phyloP scores from a whole-genome alignment of 2,113 vertebrate genomes.

The Ellobius talpinus region DNA sequence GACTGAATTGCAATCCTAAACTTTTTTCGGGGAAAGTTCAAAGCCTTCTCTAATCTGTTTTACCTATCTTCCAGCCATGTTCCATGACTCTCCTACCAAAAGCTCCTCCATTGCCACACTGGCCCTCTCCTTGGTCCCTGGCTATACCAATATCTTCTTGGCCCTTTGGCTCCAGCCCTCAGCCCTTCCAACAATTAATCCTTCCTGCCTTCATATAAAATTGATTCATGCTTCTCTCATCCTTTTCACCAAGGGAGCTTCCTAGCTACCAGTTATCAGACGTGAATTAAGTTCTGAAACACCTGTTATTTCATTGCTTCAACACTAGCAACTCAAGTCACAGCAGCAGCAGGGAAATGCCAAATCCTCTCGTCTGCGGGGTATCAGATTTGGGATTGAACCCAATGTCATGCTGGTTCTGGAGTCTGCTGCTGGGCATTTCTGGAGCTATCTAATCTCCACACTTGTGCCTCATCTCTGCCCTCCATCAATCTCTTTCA shows the following conservation, averaged over 20 bases:
- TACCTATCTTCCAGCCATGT: not conserved
- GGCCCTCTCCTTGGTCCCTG: not conserved
- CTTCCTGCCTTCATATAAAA: not conserved
- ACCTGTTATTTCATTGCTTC: not conserved
- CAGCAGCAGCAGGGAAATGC: too few species aligned
- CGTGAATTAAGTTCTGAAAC: not conserved
- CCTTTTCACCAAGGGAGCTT: not conserved
- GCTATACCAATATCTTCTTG: rapidly evolving
- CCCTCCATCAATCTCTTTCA: not conserved
- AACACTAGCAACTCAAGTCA: not conserved
- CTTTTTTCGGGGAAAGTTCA: not conserved
- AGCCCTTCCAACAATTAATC: not conserved
- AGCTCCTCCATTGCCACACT: not conserved
- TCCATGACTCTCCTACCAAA: too few species aligned
- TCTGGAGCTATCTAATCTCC: not conserved
- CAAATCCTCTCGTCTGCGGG: not conserved
- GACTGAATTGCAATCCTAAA: not conserved
- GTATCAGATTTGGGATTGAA: not conserved
- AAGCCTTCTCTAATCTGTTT: not conserved
- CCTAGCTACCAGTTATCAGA: not conserved
- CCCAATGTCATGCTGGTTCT: not conserved
- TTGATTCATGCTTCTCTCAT: not conserved
- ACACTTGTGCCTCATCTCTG: not conserved
- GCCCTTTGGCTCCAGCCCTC: not conserved
- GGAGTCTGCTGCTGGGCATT: not conserved